A percentile compares a stretch with the other conserved stretches of the same genome.
These are phyloP conservation scores for Bubo scandiacus DNA, from an alignment of 2,113 vertebrate genomes.

Conservation along the genomic window DNA sequence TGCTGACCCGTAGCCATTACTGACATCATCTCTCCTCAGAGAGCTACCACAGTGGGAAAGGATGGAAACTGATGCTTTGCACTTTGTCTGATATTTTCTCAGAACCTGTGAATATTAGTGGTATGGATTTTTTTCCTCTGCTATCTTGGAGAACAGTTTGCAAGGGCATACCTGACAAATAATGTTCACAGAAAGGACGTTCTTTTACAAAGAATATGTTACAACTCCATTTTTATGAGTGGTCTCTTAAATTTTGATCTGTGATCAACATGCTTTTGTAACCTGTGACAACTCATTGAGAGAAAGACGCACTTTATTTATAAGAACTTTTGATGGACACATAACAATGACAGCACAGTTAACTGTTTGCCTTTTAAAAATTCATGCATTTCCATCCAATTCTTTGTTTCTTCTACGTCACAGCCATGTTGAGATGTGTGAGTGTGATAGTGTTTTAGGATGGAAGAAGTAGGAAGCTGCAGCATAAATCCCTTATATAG, in stretches of 20 bases:
- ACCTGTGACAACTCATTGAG: background rate
- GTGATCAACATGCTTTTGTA: background rate
- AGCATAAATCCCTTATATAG: background rate
- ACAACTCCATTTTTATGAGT: background rate
- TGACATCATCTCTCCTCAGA: background rate
- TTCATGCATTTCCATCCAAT: background rate
- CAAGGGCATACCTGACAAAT: background rate
- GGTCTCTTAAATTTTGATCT: background rate
- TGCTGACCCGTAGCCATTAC: background rate
- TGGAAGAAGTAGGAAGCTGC: background rate
- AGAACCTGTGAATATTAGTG: background rate
- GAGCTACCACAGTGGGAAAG: fast-evolving
- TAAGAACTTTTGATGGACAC: background rate
- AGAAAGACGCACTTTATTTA: background rate
- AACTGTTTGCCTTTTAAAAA: background rate
- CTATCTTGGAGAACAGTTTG: background rate
- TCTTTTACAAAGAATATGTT: background rate
- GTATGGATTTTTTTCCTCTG: background rate
- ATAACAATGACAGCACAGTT: background rate
- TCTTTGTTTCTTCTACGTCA: background rate
- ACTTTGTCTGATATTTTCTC: background rate
- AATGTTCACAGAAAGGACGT: background rate
- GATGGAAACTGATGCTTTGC: background rate
- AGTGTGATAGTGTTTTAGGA: background rate
- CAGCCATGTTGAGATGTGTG: background rate